These are phyloP conservation scores for Chaetura pelagica DNA, from an alignment of 2,113 vertebrate species.

Conservation along the genomic window DNA sequence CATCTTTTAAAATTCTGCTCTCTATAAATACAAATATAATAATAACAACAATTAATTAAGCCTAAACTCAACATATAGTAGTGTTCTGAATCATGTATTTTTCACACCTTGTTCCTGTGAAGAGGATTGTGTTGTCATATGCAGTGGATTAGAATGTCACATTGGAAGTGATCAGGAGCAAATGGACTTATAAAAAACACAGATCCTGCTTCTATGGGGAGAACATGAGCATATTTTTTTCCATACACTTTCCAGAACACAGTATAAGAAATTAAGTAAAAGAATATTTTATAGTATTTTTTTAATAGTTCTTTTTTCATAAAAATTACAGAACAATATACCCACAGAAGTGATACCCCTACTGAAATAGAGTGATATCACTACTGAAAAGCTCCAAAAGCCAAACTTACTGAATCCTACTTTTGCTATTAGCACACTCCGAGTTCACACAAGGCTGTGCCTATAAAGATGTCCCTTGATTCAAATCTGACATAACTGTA, in stretches of 20 bases:
- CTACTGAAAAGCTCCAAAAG: not conserved
- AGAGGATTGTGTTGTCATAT: not conserved
- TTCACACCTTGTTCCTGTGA: not conserved
- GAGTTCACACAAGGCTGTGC: not conserved
- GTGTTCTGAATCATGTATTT: not conserved
- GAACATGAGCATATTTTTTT: not conserved
- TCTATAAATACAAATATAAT: not conserved
- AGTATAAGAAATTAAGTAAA: no score
- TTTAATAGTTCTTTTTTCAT: not conserved
- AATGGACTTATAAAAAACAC: not conserved
- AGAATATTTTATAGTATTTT: not conserved
- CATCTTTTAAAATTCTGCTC: not conserved
- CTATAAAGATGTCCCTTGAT: not conserved
- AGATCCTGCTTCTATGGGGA: not conserved
- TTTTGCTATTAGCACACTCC: not conserved
- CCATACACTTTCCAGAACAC: not conserved
- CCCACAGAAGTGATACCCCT: not conserved
- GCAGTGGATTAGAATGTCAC: not conserved
- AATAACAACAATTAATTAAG: not conserved
- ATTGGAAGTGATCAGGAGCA: not conserved
- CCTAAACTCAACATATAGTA: not conserved
- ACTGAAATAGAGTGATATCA: not conserved
- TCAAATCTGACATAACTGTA: not conserved
- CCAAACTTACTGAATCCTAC: not conserved
- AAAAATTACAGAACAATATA: not conserved